Percentiles rank a stretch among this genome's conserved stretches.
phyloP scores from a whole-genome alignment of 1,140 invertebrate species.

The Cheumatopsyche charites region DNA sequence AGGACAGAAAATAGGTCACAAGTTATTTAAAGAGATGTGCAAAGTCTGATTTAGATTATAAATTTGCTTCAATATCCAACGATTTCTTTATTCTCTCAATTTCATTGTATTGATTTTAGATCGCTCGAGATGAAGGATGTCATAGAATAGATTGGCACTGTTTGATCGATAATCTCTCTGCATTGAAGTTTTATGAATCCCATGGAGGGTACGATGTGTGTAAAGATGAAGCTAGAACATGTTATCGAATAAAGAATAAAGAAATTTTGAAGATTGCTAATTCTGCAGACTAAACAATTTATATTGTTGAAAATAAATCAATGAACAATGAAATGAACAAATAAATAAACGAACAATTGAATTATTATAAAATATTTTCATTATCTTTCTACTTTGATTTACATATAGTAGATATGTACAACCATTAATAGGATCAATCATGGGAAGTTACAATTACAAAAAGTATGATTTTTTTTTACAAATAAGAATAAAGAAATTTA shows the following conservation, averaged over 20 bases:
- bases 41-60: slow-evolving; percentile 35
- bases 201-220: slow-evolving; percentile 42
- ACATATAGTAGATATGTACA: no score
- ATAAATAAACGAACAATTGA: no score
- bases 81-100: not conserved
- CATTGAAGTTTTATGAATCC: slow-evolving; percentile 41
- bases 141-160: slow-evolving; percentile 45
- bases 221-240: slow-evolving; percentile 41
- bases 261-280: slow-evolving; percentile 42
- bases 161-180: slow-evolving; percentile 38
- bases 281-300: slow-evolving; percentile 22
- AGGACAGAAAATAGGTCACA: slow-evolving; percentile 44
- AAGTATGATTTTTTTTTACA: no score
- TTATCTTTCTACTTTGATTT: no score
- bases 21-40: slow-evolving; percentile 44
- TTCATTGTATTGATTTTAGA: slow-evolving; percentile 31
- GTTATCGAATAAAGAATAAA: slow-evolving; percentile 29
- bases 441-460: no score
- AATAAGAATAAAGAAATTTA: no score
- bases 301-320: no score
- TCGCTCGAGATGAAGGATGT: slow-evolving; percentile 39
- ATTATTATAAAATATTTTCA: no score
- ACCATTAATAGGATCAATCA: no score
- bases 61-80: not conserved
- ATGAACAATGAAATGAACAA: no score